Base-by-base conservation (phyloP, 2,113 vertebrate genomes). In the Sinosuthora webbiana region DNA sequence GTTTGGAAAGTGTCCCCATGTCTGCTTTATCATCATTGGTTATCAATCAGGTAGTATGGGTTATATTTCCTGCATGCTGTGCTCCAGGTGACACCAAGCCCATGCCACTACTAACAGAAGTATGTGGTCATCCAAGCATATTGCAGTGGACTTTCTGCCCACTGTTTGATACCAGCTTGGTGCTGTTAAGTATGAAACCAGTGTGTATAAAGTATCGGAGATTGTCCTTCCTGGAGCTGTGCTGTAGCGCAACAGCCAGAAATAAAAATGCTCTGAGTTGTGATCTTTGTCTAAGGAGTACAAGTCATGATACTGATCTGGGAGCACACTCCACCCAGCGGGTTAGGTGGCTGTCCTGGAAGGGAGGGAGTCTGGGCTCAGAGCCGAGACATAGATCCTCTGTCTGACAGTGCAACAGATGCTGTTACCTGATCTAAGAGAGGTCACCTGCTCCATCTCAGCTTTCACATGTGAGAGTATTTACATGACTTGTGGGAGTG, bases 401-500 rank as follows among this genome's bases (percentile, higher is more conserved):
- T 96, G 87, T 90, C 94, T 86, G 90, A 78, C 5, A 3, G 44
- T 7, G 14, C 8, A 6, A 77, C 85, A 83, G 65, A 33, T 88
- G 94, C 92, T 94, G 90, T 80, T 86, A 95, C 65, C 60, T 81
- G 88, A 97, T 86, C 85, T 49, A 13, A 55, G 76, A 63, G 11
- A 35, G 79, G 82, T 92, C 85, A 56, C 52, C 84, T 86, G n/a
- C 30, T 73, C 35, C 5, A 2, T 83, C 87, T 96, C 93, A 73
- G 5, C 67, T 95, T 96, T 76, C 93, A 44, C 15, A 5, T 65
- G 44, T 69, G 63, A 71, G 80, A 78, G 44, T 44, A 52, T 90
- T 93, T 87, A 77, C 63, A 20, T 56, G 42, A 80, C 76, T 70
- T 74, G 56, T 33, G 56, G 68, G 87, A 87, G 35, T 2, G 0